Evolutionary conservation across 2,888 invertebrate species (phyloP), one percentile per base, ranked within the genome.

Genomic region (Heliconius hortense): DNA sequence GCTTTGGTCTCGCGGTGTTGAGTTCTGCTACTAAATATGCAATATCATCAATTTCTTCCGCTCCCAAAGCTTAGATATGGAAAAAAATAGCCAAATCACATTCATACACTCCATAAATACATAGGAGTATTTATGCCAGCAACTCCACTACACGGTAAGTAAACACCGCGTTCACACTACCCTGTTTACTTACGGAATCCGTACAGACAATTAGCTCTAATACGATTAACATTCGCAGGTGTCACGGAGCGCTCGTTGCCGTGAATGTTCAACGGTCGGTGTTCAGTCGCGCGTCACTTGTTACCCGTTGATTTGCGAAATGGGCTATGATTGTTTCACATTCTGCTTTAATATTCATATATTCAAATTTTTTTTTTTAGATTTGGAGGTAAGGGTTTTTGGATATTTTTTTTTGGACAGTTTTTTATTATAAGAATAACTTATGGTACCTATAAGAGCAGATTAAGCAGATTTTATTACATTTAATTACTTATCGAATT

Each of bases 151-250:
- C 76, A 74, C 80, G 82, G 82, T 86, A 87, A 86, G 87, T 86
- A 87, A 89, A 88, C 85, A 83, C 83, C 83, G 82, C 82, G 84
- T 72, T 72, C 77, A 26, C 60, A 60, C 60, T 87, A 89, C 89
- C 88, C 88, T 92, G 91, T 93, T 93, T 93, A 92, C 93, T 89
- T 90, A 89, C 86, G 91, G 90, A 89, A 91, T 92, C 89, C 90
- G 87, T 80, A 89, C 91, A 91, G 91, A 92, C 94, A 94, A 94
- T 94, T 94, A 94, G 89, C 92, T 89, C 89, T 90, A 89, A 91
- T 89, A 84, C 90, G 93, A 93, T 94, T 93, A 93, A 89, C 84
- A 84, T 86, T 86, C 87, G 85, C 89, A 89, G 88, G 90, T 92
- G 91, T 87, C 86, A 80, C 80, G 83, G 82, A 74, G 69, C 82